Evolutionary conservation across 2,113 vertebrate genomes (phyloP).

Genomic region (Otus sunia): DNA sequence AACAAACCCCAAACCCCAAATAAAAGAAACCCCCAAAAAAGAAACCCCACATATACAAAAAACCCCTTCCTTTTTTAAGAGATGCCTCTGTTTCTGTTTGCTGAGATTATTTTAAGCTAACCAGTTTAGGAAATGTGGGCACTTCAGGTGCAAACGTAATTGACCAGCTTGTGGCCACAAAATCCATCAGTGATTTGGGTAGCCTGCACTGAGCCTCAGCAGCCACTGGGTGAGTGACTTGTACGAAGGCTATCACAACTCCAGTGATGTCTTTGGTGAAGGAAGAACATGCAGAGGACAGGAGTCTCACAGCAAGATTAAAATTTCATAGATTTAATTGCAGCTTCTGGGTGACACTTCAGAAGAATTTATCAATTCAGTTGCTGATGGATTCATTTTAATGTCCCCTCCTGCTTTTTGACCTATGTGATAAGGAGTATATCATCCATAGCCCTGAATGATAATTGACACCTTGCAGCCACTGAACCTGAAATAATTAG

Average conservation of each 20-base stretch:
- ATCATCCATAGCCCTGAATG: accelerated
- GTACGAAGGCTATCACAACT: accelerated
- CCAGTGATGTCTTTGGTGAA: neutral
- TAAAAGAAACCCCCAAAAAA: neutral
- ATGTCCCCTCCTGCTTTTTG: neutral
- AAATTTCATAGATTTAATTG: neutral
- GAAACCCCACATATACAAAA: no score
- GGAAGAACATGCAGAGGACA: neutral
- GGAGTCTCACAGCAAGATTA: neutral
- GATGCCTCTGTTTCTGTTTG: neutral
- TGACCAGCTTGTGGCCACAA: neutral
- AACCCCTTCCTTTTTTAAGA: accelerated
- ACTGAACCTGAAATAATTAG: neutral
- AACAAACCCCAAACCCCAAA: accelerated
- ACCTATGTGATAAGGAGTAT: neutral
- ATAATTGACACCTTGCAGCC: neutral
- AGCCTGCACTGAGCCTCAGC: neutral
- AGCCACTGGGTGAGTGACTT: neutral
- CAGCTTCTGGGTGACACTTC: neutral
- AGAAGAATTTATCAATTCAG: neutral
- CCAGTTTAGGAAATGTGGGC: neutral
- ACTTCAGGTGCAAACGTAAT: neutral
- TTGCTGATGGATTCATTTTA: neutral
- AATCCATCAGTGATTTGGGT: neutral
- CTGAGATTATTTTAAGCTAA: neutral